Percentiles rank a stretch among this genome's conserved stretches.
phyloP scores from a whole-genome alignment of 2,797 vertebrate genomes.

The Hippopotamyrus pictus region DNA sequence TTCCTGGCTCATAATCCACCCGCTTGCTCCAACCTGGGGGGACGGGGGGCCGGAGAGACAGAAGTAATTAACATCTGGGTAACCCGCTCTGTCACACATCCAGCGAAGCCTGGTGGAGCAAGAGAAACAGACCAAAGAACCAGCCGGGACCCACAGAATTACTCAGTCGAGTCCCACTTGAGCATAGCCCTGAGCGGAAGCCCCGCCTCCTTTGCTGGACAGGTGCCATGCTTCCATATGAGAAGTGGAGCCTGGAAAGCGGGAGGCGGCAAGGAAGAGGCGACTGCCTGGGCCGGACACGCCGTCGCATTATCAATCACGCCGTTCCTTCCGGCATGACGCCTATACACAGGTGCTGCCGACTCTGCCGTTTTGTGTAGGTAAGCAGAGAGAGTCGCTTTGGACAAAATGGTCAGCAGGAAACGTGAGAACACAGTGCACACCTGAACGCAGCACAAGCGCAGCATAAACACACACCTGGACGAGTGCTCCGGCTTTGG shows the following conservation, averaged over 20 bases:
- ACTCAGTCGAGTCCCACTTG: neutral
- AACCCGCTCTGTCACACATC: neutral
- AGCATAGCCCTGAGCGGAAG: neutral
- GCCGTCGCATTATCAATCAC: neutral
- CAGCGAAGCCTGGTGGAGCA: neutral
- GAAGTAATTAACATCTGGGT: neutral
- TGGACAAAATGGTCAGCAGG: neutral
- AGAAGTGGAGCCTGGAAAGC: neutral
- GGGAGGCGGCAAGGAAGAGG: neutral
- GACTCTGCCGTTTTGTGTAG: neutral
- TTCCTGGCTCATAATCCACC: constrained; percentile 87
- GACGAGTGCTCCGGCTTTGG: neutral
- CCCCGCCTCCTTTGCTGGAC: neutral
- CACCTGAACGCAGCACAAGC: neutral
- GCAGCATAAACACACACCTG: neutral
- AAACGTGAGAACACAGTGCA: neutral
- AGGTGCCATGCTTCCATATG: neutral
- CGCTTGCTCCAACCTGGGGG: constrained; percentile 79
- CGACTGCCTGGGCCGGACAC: neutral
- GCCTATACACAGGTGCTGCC: neutral
- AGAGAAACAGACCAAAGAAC: neutral
- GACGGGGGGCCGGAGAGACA: constrained; percentile 23
- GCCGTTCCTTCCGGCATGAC: neutral
- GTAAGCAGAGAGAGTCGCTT: neutral
- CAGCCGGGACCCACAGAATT: too few relatives aligned